Conservation (phyloP, 2,113 vertebrate genomes). For the Perca flavescens region DNA sequence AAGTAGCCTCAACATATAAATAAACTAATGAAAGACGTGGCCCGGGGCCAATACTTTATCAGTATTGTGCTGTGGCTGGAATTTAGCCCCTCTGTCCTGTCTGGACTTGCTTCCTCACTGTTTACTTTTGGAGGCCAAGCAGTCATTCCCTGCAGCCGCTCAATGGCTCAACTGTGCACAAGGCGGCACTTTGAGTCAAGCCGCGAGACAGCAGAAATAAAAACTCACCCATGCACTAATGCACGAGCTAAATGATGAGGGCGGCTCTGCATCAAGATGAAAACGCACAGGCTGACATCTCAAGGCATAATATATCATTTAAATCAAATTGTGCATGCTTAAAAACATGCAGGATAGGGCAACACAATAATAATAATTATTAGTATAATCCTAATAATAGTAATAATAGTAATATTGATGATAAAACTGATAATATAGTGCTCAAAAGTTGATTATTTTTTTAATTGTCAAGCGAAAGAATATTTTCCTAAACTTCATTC, state of each 20-base stretch:
- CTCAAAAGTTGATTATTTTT: background rate
- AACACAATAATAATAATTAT: background rate
- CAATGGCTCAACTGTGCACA: constrained; percentile 35
- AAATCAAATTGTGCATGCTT: background rate
- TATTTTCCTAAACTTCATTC: background rate
- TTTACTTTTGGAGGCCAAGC: constrained; percentile 72
- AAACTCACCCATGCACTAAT: constrained; percentile 26
- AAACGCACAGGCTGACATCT: background rate
- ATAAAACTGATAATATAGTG: background rate
- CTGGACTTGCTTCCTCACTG: constrained; percentile 74
- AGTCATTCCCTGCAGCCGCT: constrained; percentile 40
- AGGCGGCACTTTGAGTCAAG: background rate
- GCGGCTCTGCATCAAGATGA: background rate
- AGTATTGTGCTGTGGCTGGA: constrained; percentile 70
- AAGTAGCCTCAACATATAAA: constrained; percentile 55
- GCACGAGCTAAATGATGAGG: constrained; percentile 20
- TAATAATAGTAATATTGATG: background rate
- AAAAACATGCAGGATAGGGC: background rate
- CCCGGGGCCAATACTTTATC: constrained; percentile 73
- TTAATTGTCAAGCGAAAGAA: background rate
- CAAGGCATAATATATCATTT: background rate
- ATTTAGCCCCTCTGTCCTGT: constrained; percentile 75
- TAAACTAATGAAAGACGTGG: constrained; percentile 71
- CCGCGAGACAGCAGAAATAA: constrained; percentile 34
- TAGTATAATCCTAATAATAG: background rate